A percentile compares a stretch with the other conserved stretches of the same genome.
These are phyloP conservation scores for Sarcophaga variegata DNA, from an alignment of 2,888 invertebrate genomes.

Conservation along the genomic window DNA sequence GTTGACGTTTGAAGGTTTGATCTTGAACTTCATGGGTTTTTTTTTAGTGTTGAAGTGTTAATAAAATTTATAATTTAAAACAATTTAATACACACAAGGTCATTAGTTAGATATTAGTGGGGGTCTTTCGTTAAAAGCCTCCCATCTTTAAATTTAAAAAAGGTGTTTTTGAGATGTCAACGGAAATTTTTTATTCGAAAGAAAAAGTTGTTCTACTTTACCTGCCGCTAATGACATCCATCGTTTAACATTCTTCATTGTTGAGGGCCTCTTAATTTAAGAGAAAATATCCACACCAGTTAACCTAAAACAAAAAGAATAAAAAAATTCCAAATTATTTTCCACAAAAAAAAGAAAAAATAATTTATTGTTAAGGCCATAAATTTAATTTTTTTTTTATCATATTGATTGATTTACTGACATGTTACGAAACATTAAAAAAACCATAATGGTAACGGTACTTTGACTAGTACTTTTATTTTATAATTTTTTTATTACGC, in stretches of 20 bases:
- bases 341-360: conserved; percentile 1
- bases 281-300: conserved; percentile 36
- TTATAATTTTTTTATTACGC: conserved; percentile 1
- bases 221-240: conserved; percentile 84
- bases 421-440: not conserved
- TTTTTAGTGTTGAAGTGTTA: conserved; percentile 3
- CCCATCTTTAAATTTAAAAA: not conserved
- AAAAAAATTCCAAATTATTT: not conserved
- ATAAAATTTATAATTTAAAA: conserved; percentile 36
- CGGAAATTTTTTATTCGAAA: not conserved
- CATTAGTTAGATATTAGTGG: not conserved
- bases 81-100: conserved; percentile 53
- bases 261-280: conserved; percentile 49
- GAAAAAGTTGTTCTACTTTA: conserved; percentile 72
- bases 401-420: conserved; percentile 10
- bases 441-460: not conserved
- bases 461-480: not conserved
- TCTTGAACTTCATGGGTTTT: conserved; percentile 51
- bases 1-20: conserved; percentile 33
- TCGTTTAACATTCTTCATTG: conserved; percentile 83
- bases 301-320: conserved; percentile 32
- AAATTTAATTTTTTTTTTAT: conserved; percentile 1
- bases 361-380: conserved; percentile 5
- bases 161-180: not conserved
- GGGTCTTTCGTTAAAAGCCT: not conserved